Percentiles rank a stretch among this genome's conserved stretches.
These are phyloP conservation scores for Bradypodion pumilum DNA, from an alignment of 2,797 vertebrate species.

Conservation along the genomic window DNA sequence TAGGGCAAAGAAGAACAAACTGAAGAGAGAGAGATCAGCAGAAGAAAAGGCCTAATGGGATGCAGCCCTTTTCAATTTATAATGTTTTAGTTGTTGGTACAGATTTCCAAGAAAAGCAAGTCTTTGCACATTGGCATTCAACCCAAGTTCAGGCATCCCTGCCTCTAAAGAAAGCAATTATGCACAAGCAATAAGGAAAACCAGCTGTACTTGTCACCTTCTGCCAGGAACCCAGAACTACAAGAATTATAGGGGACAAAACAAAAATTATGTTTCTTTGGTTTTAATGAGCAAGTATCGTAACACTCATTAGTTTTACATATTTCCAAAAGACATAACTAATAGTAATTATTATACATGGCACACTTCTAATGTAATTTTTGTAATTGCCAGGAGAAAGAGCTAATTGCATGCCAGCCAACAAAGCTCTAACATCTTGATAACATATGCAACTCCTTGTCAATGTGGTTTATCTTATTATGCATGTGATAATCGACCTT, in stretches of 20 bases:
- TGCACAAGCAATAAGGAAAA: not conserved
- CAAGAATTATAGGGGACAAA: constrained; percentile 5
- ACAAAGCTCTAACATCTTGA: not conserved
- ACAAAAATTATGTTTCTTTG: constrained; percentile 12
- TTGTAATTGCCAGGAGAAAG: not conserved
- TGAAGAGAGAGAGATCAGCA: not conserved
- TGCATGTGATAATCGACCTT: not conserved
- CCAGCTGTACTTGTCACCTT: not conserved
- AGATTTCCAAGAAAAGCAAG: not conserved
- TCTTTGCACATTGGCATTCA: not conserved
- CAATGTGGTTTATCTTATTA: constrained; percentile 2
- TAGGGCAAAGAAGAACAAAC: not conserved
- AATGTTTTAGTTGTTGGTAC: not conserved
- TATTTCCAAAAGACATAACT: constrained; percentile 30
- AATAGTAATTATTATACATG: constrained; percentile 22
- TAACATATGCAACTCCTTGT: not conserved
- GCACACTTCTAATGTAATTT: not conserved
- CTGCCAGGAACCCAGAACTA: not conserved
- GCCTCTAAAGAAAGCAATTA: not conserved
- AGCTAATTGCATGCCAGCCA: not conserved
- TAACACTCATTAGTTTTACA: constrained; percentile 26
- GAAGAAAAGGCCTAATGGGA: not conserved
- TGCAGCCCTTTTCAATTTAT: not conserved
- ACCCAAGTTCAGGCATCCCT: not conserved
- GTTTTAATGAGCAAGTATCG: constrained; percentile 18